These are phyloP conservation scores for Barnardius zonarius DNA, from an alignment of 2,113 vertebrate genomes.

Conservation along the genomic window DNA sequence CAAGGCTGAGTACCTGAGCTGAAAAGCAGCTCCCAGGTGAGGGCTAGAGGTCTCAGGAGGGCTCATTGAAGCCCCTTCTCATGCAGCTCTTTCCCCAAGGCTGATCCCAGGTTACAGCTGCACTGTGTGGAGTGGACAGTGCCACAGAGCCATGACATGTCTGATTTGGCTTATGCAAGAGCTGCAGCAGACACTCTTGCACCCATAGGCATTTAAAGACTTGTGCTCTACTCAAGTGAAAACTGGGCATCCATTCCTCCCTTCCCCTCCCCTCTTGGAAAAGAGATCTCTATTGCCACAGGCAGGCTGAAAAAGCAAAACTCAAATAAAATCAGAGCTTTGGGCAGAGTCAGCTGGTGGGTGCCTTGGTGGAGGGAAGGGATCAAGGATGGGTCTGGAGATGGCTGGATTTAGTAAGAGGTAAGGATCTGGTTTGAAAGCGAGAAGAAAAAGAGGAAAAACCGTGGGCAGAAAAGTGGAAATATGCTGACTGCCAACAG, in stretches of 20 bases:
- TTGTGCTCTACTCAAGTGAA: background rate
- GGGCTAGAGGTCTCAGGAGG: background rate
- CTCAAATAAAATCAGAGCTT: background rate
- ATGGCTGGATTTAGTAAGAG: background rate
- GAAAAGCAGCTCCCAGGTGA: accelerated
- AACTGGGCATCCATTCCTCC: background rate
- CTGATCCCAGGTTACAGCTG: background rate
- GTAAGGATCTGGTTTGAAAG: background rate
- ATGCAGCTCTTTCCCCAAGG: background rate
- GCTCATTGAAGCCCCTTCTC: background rate
- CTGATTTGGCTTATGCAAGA: background rate
- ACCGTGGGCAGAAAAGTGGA: background rate
- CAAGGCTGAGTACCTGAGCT: background rate
- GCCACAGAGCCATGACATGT: background rate
- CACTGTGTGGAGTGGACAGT: accelerated
- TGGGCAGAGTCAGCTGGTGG: background rate
- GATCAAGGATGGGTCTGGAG: background rate
- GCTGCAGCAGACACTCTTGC: background rate
- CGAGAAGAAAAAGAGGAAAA: background rate
- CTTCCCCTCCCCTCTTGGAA: background rate
- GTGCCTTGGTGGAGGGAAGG: background rate
- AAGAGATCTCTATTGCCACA: background rate
- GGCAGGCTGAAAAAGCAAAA: background rate
- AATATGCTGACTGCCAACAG: background rate
- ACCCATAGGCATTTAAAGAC: accelerated